A percentile compares a stretch with the other conserved stretches of the same genome.
Evolutionary conservation across 2,797 vertebrate genomes (phyloP).

Genomic region (Champsocephalus gunnari): DNA sequence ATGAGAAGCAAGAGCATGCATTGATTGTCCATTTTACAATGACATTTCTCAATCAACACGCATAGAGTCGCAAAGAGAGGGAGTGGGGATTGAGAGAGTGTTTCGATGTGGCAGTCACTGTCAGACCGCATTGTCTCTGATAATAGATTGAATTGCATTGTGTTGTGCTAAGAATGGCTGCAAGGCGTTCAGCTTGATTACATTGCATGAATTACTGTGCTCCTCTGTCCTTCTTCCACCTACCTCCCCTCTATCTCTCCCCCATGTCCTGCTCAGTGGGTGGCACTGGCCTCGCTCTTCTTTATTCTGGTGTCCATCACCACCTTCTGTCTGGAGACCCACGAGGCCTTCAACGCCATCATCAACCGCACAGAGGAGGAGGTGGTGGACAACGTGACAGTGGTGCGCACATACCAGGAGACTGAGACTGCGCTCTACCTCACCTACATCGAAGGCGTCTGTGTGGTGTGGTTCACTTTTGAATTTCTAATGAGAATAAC

Average conservation of each 20-base stretch:
- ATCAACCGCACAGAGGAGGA: constrained; percentile 95
- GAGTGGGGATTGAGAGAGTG: constrained; percentile 10
- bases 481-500: constrained; percentile 98
- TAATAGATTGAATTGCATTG: constrained; percentile 61
- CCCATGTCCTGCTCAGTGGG: constrained; percentile 88
- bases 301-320: constrained; percentile 99
- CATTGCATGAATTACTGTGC: constrained; percentile 56
- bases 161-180: constrained; percentile 54
- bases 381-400: constrained; percentile 87
- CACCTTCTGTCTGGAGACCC: constrained; percentile 99
- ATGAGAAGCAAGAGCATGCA: constrained; percentile 30
- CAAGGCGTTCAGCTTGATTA: constrained; percentile 52
- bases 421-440: constrained; percentile 97
- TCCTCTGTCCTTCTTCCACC: constrained; percentile 52
- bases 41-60: constrained; percentile 54
- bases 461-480: constrained; percentile 99
- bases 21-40: constrained; percentile 63
- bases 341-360: constrained; percentile 98
- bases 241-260: constrained; percentile 16
- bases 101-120: constrained; percentile 51
- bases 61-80: constrained; percentile 17
- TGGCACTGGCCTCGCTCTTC: constrained; percentile 98
- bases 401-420: constrained; percentile 89
- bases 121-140: constrained; percentile 53
- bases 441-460: constrained; percentile 98